Evolutionary conservation across 2,113 vertebrate species (phyloP).

Genomic region (Ramphastos sulfuratus): DNA sequence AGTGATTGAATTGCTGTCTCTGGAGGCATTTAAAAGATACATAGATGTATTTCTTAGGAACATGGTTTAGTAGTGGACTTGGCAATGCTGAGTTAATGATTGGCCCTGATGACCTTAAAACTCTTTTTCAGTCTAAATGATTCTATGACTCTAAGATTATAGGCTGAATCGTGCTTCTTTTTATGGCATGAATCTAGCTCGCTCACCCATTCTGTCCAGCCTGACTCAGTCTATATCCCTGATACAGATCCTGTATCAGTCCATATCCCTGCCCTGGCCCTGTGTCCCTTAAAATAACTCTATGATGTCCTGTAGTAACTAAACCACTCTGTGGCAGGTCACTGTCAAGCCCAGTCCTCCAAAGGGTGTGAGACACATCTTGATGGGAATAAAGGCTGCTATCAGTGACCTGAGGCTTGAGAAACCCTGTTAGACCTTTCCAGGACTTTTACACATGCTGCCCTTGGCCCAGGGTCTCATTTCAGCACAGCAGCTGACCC

Average conservation of each 20-base stretch:
- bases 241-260: background rate
- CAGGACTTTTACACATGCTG: background rate
- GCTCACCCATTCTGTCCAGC: fast-evolving
- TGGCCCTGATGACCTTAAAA: background rate
- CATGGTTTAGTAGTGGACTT: background rate
- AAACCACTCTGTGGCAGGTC: background rate
- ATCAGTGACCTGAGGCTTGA: background rate
- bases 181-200: background rate
- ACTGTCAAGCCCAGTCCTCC: background rate
- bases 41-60: background rate
- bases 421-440: fast-evolving
- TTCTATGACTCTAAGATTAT: background rate
- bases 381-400: background rate
- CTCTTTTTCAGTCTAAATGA: background rate
- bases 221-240: background rate
- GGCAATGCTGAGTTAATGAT: background rate
- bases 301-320: no score
- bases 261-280: background rate
- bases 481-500: background rate
- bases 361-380: fast-evolving
- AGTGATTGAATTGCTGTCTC: background rate
- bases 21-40: background rate
- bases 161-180: background rate
- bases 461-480: background rate
- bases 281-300: background rate